phyloP scores from a whole-genome alignment of 2,797 vertebrate genomes.

The Oophaga sylvatica region DNA sequence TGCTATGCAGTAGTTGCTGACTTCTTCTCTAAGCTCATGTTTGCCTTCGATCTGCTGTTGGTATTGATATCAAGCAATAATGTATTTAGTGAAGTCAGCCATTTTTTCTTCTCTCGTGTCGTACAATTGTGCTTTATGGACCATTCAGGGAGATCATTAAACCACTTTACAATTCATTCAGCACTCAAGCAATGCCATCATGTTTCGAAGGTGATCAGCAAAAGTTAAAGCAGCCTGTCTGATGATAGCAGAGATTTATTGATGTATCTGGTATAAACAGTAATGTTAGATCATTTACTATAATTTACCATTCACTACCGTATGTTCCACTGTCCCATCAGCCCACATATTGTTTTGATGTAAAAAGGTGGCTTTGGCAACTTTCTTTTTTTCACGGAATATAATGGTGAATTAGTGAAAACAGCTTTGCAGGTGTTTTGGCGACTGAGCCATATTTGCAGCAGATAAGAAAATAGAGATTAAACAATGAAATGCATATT shows the following conservation, averaged over 20 bases:
- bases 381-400: not conserved
- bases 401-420: not conserved
- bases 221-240: not conserved
- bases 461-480: not conserved
- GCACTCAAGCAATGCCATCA: conserved; percentile 1
- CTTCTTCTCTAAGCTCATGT: not conserved
- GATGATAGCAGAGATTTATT: not conserved
- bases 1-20: not conserved
- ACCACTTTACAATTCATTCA: not conserved
- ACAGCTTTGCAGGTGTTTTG: not conserved
- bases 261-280: not conserved
- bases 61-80: not conserved
- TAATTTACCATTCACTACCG: not conserved
- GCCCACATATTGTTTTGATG: not conserved
- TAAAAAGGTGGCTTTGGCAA: not conserved
- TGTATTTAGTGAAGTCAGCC: not conserved
- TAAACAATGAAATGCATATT: not conserved
- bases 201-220: not conserved
- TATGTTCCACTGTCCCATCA: not conserved
- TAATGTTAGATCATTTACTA: not conserved
- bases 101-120: not conserved
- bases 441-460: not conserved
- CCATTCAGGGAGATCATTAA: not conserved
- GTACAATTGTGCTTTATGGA: not conserved
- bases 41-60: not conserved